These are phyloP conservation scores for Unio delphinus DNA, from an alignment of 2,888 invertebrate species.

Conservation along the genomic window DNA sequence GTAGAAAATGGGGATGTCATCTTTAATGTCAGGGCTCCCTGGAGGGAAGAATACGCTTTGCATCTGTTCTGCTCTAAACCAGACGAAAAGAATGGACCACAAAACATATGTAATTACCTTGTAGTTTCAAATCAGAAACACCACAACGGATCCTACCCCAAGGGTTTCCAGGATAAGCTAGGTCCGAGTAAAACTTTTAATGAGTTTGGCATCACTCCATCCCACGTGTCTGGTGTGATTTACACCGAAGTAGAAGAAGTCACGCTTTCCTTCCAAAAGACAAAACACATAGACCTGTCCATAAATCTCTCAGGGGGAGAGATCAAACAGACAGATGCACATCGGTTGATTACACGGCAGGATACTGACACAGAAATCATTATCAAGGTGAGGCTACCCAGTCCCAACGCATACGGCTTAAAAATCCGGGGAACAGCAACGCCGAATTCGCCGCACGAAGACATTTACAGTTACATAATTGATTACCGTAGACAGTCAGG, in stretches of 20 bases:
- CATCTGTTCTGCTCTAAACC: conserved; percentile 32
- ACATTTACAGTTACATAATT: conserved; percentile 40
- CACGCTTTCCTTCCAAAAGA: conserved; percentile 34
- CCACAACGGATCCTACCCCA: conserved; percentile 37
- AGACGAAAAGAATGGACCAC: conserved; percentile 16
- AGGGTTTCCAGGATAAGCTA: conserved; percentile 35
- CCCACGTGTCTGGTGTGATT: conserved; percentile 34
- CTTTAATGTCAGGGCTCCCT: conserved; percentile 39
- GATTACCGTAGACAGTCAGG: conserved; percentile 29
- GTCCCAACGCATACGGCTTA: conserved; percentile 35
- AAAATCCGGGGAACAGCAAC: conserved; percentile 28
- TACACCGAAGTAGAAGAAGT: conserved; percentile 38
- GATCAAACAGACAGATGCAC: conserved; percentile 38
- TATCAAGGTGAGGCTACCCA: conserved; percentile 37
- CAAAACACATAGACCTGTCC: conserved; percentile 37
- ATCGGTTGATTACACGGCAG: conserved; percentile 28
- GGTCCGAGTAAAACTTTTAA: conserved; percentile 30
- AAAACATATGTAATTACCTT: conserved; percentile 45
- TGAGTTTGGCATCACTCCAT: conserved; percentile 29
- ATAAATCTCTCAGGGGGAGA: conserved; percentile 41
- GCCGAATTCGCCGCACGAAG: conserved; percentile 30
- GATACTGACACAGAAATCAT: conserved; percentile 27
- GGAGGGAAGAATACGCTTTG: conserved; percentile 41
- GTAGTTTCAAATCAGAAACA: conserved; percentile 39
- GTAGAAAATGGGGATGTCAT: conserved; percentile 47